A percentile compares a stretch with the other conserved stretches of the same genome.
These are phyloP conservation scores for Sericinus montela DNA, from an alignment of 2,888 invertebrate genomes.

Conservation along the genomic window DNA sequence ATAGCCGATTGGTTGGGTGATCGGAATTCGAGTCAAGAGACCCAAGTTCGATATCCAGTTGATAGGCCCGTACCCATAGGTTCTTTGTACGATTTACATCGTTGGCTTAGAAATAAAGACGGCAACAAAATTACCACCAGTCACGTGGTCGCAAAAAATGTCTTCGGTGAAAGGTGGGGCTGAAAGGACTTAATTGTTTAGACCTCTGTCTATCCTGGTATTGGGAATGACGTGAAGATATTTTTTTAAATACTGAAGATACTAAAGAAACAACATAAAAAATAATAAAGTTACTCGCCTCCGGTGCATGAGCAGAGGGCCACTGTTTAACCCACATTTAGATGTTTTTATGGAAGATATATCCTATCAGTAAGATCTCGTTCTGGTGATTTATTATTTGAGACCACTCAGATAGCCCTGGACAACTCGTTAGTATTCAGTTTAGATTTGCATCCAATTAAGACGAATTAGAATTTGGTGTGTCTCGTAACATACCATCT, in stretches of 20 bases:
- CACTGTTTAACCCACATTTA: slow-evolving; percentile 66
- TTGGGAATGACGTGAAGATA: slow-evolving; percentile 39
- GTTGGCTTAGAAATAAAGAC: too few species aligned
- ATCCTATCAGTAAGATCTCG: slow-evolving; percentile 58
- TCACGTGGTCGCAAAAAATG: too few species aligned
- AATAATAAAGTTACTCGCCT: slow-evolving; percentile 56
- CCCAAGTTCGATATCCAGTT: too few species aligned
- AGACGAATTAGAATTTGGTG: slow-evolving; percentile 50
- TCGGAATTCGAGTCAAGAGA: too few species aligned
- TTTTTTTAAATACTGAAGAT: slow-evolving; percentile 57
- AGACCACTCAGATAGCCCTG: slow-evolving; percentile 37
- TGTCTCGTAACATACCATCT: slow-evolving; percentile 49
- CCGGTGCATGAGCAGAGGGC: slow-evolving; percentile 56
- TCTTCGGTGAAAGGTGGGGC: too few species aligned
- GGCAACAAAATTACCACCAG: too few species aligned
- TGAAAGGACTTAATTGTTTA: too few species aligned
- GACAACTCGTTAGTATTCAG: slow-evolving; percentile 67
- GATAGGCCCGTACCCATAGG: too few species aligned
- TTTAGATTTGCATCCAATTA: slow-evolving; percentile 69
- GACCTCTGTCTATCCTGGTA: too few species aligned
- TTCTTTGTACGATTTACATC: too few species aligned
- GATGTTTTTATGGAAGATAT: slow-evolving; percentile 49
- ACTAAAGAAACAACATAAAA: slow-evolving; percentile 57
- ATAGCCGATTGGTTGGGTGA: too few species aligned
- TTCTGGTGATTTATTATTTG: slow-evolving; percentile 60